A percentile compares a stretch with the other conserved stretches of the same genome.
Evolutionary conservation across 1,140 invertebrate genomes (phyloP).

Genomic region (Aphaenogaster floridana): DNA sequence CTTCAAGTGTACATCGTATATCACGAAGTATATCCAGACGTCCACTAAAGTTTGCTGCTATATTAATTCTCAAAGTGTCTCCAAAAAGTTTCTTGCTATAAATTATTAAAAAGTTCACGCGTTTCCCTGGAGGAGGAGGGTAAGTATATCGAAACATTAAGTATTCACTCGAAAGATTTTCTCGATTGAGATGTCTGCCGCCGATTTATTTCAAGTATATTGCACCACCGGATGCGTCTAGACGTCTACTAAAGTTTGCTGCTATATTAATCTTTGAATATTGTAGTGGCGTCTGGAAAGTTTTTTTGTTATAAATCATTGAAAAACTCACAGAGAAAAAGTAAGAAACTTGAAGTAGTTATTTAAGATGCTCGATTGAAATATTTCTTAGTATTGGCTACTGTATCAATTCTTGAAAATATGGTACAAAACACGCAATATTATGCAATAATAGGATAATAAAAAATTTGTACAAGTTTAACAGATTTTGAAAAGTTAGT

Average conservation of each 20-base stretch:
- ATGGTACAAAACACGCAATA: background rate
- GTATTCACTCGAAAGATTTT: conserved; percentile 12
- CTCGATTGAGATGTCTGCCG: background rate
- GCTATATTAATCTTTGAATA: conserved; percentile 9
- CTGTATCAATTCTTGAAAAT: background rate
- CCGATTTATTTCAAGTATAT: conserved; percentile 35
- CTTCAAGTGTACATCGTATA: conserved; percentile 2
- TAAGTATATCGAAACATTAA: conserved; percentile 8
- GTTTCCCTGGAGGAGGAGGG: background rate
- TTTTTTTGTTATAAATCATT: conserved; percentile 17
- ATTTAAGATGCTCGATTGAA: background rate
- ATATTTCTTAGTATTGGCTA: background rate
- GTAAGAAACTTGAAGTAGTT: background rate
- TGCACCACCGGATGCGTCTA: background rate
- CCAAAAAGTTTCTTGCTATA: conserved; percentile 20
- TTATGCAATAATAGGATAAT: background rate
- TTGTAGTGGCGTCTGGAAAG: conserved; percentile 24
- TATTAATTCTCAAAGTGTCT: background rate
- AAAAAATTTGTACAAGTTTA: background rate
- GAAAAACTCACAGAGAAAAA: background rate
- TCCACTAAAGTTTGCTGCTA: background rate
- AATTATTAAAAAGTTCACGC: conserved; percentile 25
- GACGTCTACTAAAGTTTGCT: conserved; percentile 41
- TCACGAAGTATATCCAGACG: background rate
- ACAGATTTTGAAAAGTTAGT: background rate